A percentile compares a stretch with the other conserved stretches of the same genome.
Evolutionary conservation across 2,888 invertebrate species (phyloP).

Genomic region (Campaea margaritaria): DNA sequence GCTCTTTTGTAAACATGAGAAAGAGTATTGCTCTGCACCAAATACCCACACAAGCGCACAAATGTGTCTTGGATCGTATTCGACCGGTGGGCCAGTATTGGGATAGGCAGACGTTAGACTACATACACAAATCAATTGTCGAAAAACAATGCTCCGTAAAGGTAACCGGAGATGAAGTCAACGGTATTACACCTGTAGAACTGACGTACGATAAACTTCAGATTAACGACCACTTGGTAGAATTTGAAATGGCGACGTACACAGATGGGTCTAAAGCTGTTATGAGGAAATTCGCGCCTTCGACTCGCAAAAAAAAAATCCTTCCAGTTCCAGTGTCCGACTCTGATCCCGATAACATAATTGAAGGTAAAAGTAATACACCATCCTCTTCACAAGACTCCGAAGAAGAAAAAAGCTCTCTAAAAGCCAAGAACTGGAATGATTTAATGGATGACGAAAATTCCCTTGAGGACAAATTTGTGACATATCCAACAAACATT

Average conservation of each 20-base stretch:
- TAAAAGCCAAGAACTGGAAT: conserved; percentile 66
- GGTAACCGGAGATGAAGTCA: conserved; percentile 63
- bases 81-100: conserved; percentile 70
- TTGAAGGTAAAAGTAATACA: conserved; percentile 51
- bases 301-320: neutral
- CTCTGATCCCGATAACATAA: conserved; percentile 67
- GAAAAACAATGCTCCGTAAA: conserved; percentile 84
- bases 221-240: conserved; percentile 79
- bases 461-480: conserved; percentile 44
- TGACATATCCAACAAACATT: conserved; percentile 53
- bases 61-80: conserved; percentile 81
- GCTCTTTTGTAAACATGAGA: conserved; percentile 83
- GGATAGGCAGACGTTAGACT: conserved; percentile 84
- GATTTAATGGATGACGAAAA: conserved; percentile 61
- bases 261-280: conserved; percentile 65
- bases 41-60: conserved; percentile 88
- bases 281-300: conserved; percentile 57
- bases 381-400: conserved; percentile 49
- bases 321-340: conserved; percentile 43
- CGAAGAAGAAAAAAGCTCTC: conserved; percentile 47
- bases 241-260: conserved; percentile 73
- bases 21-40: conserved; percentile 87
- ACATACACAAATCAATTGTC: conserved; percentile 85
- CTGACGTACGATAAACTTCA: conserved; percentile 69
- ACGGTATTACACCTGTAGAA: conserved; percentile 65